Evolutionary conservation across 2,888 invertebrate genomes (phyloP), one percentile per base, ranked within the genome.

Genomic region (Lasioglossum calceatum): DNA sequence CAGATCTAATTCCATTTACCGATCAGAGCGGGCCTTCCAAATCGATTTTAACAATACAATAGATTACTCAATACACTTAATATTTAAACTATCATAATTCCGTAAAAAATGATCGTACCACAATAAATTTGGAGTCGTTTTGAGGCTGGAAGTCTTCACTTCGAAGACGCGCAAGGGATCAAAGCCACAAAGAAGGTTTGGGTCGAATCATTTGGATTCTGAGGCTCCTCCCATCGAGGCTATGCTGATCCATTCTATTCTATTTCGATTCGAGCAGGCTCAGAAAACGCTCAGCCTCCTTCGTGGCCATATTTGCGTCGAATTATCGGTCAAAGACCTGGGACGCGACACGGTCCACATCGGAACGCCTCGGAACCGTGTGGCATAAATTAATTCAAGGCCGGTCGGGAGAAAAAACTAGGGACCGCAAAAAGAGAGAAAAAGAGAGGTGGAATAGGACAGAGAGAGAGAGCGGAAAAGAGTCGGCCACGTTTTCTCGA

Each of bases 351-450:
- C 39, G 54, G 78, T 23, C 36, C 44, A 36, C 64, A 70, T 64
- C 74, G 23, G 54, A 72, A 75, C 64, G 72, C 64, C 76, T 70
- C 64, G 72, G 19, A 74, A 58, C 32, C 71, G 44, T 44, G 70
- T 44, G 78, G 79, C 47, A 82, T 76, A 86, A 87, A 87, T 79
- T 81, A 80, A 87, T 80, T 64, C 85, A 85, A 86, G 86, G 86
- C 77, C 85, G 71, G 44, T 67, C 71, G n/a, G 61, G 64, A 39
- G 71, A 83, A 74, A 84, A 81, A 80, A 74, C 36, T 61, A 27
- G 61, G 42, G 67, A 72, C 27, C 73, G 54, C 61, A 44, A 75
- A 80, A 64, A 76, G 71, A 71, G 71, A 14, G 4, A 4, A 10
- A 64, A 36, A 32, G 10, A 14, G 42, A 58, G n/a, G 32, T 1